Percentiles rank a stretch among this genome's conserved stretches.
Conservation (phyloP, 2,888 invertebrate genomes). For the Clivina fossor region DNA sequence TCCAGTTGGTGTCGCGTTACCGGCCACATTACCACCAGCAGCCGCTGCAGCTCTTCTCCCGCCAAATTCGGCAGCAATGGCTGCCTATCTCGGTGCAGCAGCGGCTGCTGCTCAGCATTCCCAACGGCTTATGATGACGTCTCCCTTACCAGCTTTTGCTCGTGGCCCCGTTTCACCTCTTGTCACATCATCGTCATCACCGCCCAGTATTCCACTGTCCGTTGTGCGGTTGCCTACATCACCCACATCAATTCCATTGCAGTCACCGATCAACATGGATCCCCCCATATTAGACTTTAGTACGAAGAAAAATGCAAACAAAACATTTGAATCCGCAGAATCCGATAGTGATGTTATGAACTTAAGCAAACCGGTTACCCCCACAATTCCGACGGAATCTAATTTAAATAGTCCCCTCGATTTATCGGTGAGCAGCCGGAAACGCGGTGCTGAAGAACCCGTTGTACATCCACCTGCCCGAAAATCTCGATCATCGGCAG, state of each 20-base stretch:
- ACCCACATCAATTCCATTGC: constrained; percentile 55
- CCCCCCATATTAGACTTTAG: constrained; percentile 79
- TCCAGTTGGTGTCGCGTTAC: constrained; percentile 66
- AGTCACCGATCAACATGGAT: constrained; percentile 58
- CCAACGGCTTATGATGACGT: constrained; percentile 72
- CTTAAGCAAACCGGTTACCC: constrained; percentile 66
- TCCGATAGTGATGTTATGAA: constrained; percentile 70
- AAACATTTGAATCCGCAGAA: constrained; percentile 51
- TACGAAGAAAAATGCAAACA: constrained; percentile 57
- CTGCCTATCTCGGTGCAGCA: constrained; percentile 75
- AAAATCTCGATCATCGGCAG: constrained; percentile 65
- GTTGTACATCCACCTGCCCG: constrained; percentile 64
- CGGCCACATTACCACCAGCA: constrained; percentile 69
- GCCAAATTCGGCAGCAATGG: constrained; percentile 80
- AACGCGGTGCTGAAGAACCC: constrained; percentile 65
- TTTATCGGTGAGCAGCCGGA: constrained; percentile 74
- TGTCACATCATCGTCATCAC: constrained; percentile 68
- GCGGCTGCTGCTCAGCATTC: constrained; percentile 71
- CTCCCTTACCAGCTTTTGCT: constrained; percentile 55
- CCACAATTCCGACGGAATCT: constrained; percentile 57
- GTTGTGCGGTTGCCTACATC: constrained; percentile 50
- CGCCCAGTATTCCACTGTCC: constrained; percentile 54
- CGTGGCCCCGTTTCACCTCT: constrained; percentile 68
- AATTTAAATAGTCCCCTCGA: constrained; percentile 72
- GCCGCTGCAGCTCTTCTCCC: constrained; percentile 67